These are phyloP conservation scores for Ormyrus rosae DNA, from an alignment of 2,888 invertebrate genomes.

Conservation along the genomic window DNA sequence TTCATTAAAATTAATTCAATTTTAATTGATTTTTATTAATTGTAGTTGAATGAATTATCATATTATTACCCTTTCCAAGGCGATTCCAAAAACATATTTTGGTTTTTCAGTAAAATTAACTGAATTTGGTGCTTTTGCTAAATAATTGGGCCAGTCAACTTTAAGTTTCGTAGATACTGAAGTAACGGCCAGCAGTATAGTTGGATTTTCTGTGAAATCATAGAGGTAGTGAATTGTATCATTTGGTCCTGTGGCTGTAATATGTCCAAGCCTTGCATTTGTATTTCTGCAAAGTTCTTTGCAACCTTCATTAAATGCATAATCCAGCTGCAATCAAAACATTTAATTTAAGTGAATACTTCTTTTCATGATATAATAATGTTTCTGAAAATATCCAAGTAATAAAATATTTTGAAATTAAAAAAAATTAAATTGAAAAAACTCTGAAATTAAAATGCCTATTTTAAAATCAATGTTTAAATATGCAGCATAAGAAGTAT, in stretches of 20 bases:
- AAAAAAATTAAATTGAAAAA: slow-evolving; percentile 19
- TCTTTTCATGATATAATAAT: too few species aligned
- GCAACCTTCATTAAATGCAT: slow-evolving; percentile 52
- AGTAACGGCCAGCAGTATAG: slow-evolving; percentile 79
- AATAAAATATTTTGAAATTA: background rate
- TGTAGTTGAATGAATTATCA: background rate
- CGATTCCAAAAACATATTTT: slow-evolving; percentile 79
- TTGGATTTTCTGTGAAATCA: slow-evolving; percentile 81
- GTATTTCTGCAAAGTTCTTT: slow-evolving; percentile 45
- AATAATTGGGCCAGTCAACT: slow-evolving; percentile 77
- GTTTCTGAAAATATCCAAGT: too few species aligned
- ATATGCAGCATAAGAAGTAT: too few species aligned
- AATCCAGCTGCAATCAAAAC: slow-evolving; percentile 39
- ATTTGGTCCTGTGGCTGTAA: slow-evolving; percentile 77
- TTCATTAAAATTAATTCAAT: slow-evolving; percentile 2
- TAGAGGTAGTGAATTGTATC: slow-evolving; percentile 83
- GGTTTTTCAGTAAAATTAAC: slow-evolving; percentile 77
- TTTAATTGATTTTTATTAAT: background rate
- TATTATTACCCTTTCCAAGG: slow-evolving; percentile 79
- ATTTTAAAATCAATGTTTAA: background rate
- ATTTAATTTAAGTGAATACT: too few species aligned
- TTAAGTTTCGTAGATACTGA: slow-evolving; percentile 75
- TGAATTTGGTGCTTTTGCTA: slow-evolving; percentile 65
- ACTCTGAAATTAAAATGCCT: background rate
- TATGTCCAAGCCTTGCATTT: slow-evolving; percentile 45